Percentiles rank a stretch among this genome's conserved stretches.
Conservation (phyloP, 2,888 invertebrate species). For the Argyra leucocephala region DNA sequence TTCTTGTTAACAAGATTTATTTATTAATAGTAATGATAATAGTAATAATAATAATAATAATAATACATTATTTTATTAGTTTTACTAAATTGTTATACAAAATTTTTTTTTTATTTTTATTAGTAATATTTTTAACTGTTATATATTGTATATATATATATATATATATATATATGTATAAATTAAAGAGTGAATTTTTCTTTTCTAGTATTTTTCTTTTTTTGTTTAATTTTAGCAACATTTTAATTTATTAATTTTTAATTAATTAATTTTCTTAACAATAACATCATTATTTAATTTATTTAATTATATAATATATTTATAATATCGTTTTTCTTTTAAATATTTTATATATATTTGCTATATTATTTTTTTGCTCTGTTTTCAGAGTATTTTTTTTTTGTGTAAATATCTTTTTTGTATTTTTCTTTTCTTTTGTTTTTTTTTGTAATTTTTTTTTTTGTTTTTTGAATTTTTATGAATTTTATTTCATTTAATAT, state of each 20-base stretch:
- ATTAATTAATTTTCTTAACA: background rate
- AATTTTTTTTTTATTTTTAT: too few species aligned
- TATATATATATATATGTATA: too few species aligned
- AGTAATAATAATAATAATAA: too few species aligned
- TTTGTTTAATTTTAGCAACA: background rate
- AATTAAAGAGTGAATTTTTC: too few species aligned
- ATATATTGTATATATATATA: too few species aligned
- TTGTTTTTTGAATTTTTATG: background rate
- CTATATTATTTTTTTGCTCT: background rate
- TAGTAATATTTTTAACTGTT: too few species aligned
- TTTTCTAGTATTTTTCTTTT: background rate
- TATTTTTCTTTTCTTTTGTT: background rate
- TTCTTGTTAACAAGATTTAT: too few species aligned
- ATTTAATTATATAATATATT: background rate
- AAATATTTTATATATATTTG: background rate
- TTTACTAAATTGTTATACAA: too few species aligned
- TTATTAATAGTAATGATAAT: too few species aligned
- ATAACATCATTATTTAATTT: background rate
- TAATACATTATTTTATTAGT: too few species aligned
- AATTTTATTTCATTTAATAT: constrained; percentile 5
- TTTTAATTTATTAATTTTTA: background rate
- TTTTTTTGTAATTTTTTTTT: background rate
- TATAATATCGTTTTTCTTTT: background rate
- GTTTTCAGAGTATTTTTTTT: background rate
- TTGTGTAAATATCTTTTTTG: background rate